Conservation (phyloP, 1,140 invertebrate species). For the Nautilus pompilius region DNA sequence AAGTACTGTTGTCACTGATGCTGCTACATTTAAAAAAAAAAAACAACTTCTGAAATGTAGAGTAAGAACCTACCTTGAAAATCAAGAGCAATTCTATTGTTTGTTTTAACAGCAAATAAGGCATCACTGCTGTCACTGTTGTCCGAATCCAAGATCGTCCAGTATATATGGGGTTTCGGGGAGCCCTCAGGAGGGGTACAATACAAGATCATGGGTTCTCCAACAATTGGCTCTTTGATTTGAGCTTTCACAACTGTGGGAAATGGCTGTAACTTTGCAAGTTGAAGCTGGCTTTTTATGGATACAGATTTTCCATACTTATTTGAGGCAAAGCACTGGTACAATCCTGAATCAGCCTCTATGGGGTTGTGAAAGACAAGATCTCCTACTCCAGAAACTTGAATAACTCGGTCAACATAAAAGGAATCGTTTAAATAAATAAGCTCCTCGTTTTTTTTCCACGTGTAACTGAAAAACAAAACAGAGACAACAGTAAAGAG, state of each 20-base stretch:
- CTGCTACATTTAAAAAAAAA: not conserved
- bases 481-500: constrained; percentile 4
- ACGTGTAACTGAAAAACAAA: constrained; percentile 71
- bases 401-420: constrained; percentile 83
- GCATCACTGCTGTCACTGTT: not conserved
- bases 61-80: constrained; percentile 20
- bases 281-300: constrained; percentile 12
- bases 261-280: constrained; percentile 25
- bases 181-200: constrained; percentile 34
- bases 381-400: constrained; percentile 73
- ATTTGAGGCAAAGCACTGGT: constrained; percentile 95
- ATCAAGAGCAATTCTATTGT: constrained; percentile 35
- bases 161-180: constrained; percentile 14
- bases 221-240: constrained; percentile 9
- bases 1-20: not conserved
- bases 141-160: constrained; percentile 10
- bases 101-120: constrained; percentile 22
- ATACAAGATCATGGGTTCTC: constrained; percentile 19
- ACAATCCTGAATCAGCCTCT: constrained; percentile 84
- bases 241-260: not conserved
- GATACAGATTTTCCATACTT: constrained; percentile 73
- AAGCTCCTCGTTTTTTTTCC: constrained; percentile 93
- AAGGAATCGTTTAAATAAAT: constrained; percentile 64
- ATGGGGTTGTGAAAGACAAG: constrained; percentile 80
- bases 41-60: not conserved